These are phyloP conservation scores for Takifugu bimaculatus DNA, from an alignment of 2,113 vertebrate species.

Conservation along the genomic window DNA sequence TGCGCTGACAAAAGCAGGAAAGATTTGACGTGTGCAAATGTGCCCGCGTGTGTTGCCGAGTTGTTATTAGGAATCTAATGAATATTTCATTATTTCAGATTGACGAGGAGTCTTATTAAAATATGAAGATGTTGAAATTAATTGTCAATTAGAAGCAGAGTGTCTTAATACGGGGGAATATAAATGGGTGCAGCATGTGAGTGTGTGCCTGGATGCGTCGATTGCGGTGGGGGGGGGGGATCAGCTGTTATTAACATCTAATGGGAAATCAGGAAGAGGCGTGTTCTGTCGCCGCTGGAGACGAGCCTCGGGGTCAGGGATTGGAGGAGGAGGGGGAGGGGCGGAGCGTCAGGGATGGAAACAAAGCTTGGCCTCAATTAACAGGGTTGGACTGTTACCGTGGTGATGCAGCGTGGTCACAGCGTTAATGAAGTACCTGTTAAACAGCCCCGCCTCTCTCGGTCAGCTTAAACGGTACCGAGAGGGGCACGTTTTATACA, in stretches of 20 bases:
- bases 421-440: conserved; percentile 82
- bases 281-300: conserved; percentile 67
- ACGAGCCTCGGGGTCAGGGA: conserved; percentile 67
- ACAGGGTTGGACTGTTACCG: conserved; percentile 70
- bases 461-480: conserved; percentile 72
- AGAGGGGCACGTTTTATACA: conserved; percentile 50
- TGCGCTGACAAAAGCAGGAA: conserved; percentile 20
- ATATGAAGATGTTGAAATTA: conserved; percentile 85
- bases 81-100: conserved; percentile 82
- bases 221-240: conserved; percentile 42
- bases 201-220: conserved; percentile 53
- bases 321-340: conserved; percentile 63
- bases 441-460: conserved; percentile 75
- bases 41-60: conserved; percentile 23
- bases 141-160: conserved; percentile 82
- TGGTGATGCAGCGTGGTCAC: conserved; percentile 70
- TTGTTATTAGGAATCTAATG: conserved; percentile 78
- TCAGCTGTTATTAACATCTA: conserved; percentile 73
- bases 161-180: conserved; percentile 81
- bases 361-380: conserved; percentile 79
- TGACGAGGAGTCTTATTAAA: conserved; percentile 82
- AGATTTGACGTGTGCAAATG: conserved; percentile 34
- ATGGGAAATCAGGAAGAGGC: conserved; percentile 76
- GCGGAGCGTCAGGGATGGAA: conserved; percentile 65
- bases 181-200: conserved; percentile 67